phyloP scores from a whole-genome alignment of 2,797 vertebrate species.

The Dromococcyx pavoninus region DNA sequence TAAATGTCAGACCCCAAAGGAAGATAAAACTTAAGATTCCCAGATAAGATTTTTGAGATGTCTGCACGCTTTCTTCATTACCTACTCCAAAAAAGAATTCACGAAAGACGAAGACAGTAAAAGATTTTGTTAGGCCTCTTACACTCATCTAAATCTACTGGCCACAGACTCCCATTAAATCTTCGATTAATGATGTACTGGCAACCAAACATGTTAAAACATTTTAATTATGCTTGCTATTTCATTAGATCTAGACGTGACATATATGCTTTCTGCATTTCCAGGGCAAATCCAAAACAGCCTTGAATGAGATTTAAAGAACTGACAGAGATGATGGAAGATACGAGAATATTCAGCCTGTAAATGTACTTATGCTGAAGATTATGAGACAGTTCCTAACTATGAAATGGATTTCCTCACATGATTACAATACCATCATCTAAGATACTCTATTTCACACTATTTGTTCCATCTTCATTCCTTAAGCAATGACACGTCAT shows the following conservation, averaged over 20 bases:
- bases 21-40: neutral
- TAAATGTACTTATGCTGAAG: neutral
- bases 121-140: neutral
- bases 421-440: neutral
- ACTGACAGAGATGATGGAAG: neutral
- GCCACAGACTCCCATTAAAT: neutral
- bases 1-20: neutral
- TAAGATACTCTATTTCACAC: neutral
- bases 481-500: neutral
- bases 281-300: neutral
- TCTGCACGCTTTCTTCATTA: neutral
- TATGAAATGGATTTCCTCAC: neutral
- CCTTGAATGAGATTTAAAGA: neutral
- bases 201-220: neutral
- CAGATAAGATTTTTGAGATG: neutral
- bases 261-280: neutral
- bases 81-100: neutral
- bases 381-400: neutral
- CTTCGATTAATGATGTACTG: neutral
- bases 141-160: neutral
- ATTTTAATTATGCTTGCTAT: neutral
- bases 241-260: neutral
- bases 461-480: neutral
- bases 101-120: neutral
- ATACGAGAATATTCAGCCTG: neutral